Evolutionary conservation across 2,797 vertebrate species (phyloP).

Genomic region (Falco cherrug): DNA sequence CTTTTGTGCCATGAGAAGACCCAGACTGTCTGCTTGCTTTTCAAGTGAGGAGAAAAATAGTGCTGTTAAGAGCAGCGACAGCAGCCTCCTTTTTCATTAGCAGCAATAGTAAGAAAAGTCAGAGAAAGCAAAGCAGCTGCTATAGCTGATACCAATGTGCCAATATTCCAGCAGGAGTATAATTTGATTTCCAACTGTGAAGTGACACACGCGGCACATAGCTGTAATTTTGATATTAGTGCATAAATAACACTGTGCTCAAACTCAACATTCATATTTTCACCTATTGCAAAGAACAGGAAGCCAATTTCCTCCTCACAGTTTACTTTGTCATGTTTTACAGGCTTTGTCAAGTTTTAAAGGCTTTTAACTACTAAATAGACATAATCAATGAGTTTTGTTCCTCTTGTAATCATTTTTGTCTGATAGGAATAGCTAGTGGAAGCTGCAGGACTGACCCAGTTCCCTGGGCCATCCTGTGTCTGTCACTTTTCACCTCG

Average conservation of each 20-base stretch:
- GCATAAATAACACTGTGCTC: constrained; percentile 66
- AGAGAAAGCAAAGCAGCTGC: constrained; percentile 58
- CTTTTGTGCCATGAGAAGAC: constrained; percentile 43
- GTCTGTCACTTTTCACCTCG: background rate
- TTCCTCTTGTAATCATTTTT: constrained; percentile 1
- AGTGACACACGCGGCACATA: constrained; percentile 65
- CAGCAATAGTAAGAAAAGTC: constrained; percentile 51
- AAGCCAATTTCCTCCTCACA: constrained; percentile 55
- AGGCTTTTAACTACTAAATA: constrained; percentile 44
- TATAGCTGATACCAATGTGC: constrained; percentile 68
- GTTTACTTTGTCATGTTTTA: background rate
- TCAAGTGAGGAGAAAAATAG: constrained; percentile 61
- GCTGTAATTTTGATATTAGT: constrained; percentile 74
- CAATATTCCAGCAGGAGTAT: constrained; percentile 69
- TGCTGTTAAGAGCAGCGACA: constrained; percentile 37
- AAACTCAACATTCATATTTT: constrained; percentile 65
- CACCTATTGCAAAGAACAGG: constrained; percentile 58
- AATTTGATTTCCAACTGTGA: constrained; percentile 75
- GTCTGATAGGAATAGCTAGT: background rate
- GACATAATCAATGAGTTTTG: constrained; percentile 10
- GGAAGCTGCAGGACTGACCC: background rate
- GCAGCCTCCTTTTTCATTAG: constrained; percentile 62
- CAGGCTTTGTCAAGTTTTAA: background rate
- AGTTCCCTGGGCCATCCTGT: background rate
- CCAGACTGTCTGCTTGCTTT: constrained; percentile 59